These are phyloP conservation scores for Aphaenogaster ashmeadi DNA, from an alignment of 1,140 invertebrate species.

Conservation along the genomic window DNA sequence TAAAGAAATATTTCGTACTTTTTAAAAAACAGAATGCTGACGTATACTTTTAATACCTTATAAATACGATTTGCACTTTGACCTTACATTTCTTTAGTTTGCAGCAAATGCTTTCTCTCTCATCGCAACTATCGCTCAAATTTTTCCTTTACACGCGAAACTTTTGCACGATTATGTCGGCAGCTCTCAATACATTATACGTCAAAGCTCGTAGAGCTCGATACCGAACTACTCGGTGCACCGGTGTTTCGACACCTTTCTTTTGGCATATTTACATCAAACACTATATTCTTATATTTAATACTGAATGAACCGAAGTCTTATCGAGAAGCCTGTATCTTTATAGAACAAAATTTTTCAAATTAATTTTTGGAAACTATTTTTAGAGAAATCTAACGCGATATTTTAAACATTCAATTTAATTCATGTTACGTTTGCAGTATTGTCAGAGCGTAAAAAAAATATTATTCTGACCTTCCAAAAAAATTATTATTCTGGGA, in stretches of 20 bases:
- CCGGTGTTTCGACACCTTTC: background rate
- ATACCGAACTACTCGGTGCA: background rate
- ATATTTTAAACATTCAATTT: background rate
- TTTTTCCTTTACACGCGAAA: constrained; percentile 14
- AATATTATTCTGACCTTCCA: background rate
- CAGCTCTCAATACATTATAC: constrained; percentile 33
- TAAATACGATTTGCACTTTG: background rate
- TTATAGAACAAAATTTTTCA: background rate
- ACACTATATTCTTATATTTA: constrained; percentile 15
- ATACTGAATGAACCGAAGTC: background rate
- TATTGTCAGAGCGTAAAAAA: background rate
- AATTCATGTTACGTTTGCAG: background rate
- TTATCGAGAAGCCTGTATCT: background rate
- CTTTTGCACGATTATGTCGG: constrained; percentile 40
- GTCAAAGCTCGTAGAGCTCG: background rate
- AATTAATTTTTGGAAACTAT: background rate
- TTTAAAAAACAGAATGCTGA: background rate
- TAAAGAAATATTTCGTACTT: background rate
- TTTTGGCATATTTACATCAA: background rate
- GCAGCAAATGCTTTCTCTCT: background rate
- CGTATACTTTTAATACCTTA: background rate
- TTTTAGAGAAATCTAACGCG: background rate
- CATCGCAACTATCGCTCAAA: background rate
- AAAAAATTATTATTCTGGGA: background rate
- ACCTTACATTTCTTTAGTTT: background rate